Percentiles rank a stretch among this genome's conserved stretches.
Evolutionary conservation across 1,140 invertebrate species (phyloP).

Genomic region (Homarus americanus): DNA sequence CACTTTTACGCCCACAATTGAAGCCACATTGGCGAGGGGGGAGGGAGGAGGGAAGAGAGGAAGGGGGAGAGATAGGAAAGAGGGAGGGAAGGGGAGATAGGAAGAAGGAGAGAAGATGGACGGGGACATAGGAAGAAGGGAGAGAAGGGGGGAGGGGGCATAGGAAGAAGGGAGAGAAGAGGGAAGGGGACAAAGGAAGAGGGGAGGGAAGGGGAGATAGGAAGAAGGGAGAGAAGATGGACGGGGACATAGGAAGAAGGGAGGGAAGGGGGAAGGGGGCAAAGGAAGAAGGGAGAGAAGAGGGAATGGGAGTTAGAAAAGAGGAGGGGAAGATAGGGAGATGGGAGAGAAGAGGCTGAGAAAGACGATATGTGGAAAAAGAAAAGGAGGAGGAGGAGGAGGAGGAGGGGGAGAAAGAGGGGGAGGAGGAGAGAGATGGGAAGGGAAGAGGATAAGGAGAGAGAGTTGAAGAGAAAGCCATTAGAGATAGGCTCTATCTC

Average conservation of each 20-base stretch:
- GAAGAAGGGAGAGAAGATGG: background rate
- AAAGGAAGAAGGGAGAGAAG: background rate
- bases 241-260: background rate
- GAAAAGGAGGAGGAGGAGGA: background rate
- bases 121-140: background rate
- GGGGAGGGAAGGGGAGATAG: background rate
- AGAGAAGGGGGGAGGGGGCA: background rate
- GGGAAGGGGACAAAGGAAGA: background rate
- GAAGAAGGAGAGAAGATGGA: background rate
- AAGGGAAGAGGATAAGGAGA: no score
- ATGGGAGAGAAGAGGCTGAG: no score
- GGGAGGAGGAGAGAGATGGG: no score
- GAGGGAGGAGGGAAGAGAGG: background rate
- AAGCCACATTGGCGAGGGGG: background rate
- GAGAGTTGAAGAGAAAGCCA: no score
- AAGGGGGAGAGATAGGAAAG: background rate
- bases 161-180: background rate
- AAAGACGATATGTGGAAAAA: background rate
- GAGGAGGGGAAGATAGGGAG: background rate
- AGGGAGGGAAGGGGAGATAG: background rate
- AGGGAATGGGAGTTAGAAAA: background rate
- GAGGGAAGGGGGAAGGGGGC: background rate
- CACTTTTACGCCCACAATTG: conserved; percentile 16
- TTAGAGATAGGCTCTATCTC: no score
- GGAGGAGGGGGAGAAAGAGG: background rate